Evolutionary conservation across 2,113 vertebrate genomes (phyloP), one percentile per base, ranked within the genome.

Genomic region (Gyps fulvus): DNA sequence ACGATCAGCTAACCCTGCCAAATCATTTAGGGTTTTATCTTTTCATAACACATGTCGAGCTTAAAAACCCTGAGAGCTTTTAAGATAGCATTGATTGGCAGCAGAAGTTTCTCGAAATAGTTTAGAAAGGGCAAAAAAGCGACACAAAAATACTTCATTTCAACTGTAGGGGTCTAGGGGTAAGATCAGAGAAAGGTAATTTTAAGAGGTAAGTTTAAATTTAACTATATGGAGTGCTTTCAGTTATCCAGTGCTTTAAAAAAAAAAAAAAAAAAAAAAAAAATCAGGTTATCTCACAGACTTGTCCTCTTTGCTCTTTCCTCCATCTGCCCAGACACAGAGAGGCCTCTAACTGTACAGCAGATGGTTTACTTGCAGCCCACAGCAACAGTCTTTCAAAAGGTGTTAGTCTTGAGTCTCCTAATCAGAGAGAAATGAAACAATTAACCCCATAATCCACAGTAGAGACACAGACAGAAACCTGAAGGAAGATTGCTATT

Each of bases 41-140:
- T 93, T 91, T 81, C 67, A 15, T 81, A 93, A 94, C 66, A 63
- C 74, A 81, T 69, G 90, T 82, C 1, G 59, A 96, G 74, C 90
- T 96, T 93, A 94, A 95, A 97, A 96, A 96, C 95, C 95, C 94
- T 97, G 97, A 97, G 96, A 97, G 87, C 66, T 95, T 91, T 95
- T 95, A 87, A 38, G 83, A 87, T 88, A 95, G 82, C 17, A 8
- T 7, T 88, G 84, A 96, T 4, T 93, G 90, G 93, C 96, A 96
- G 93, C 82, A 93, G 89, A 79, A 93, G 12, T 86, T 92, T 78
- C 70, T 95, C 78, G 74, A 94, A 95, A 89, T 58, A 93, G 70
- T 90, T 93, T 83, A 94, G 82, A 83, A 86, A 90, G 91, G 91
- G 79, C 18, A 95, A 92, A 95, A 95, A 95, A 78, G 73, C 81